Conservation (phyloP, 2,113 vertebrate species). For the Channa argus region DNA sequence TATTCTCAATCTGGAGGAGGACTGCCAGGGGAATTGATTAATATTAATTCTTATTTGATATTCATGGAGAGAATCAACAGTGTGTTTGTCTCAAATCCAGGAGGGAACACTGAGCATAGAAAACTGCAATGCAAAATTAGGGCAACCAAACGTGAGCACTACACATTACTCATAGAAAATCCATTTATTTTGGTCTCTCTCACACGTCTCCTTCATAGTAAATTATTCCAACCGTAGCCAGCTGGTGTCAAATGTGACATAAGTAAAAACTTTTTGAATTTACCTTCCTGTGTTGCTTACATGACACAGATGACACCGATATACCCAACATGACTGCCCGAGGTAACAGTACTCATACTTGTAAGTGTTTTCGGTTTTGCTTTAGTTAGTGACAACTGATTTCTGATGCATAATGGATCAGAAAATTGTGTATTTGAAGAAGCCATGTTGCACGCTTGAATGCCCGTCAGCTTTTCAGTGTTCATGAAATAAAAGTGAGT, state of each 20-base stretch:
- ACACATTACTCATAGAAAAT: slow-evolving; percentile 26
- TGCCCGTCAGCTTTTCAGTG: too few species aligned
- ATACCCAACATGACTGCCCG: background rate
- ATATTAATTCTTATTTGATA: slow-evolving; percentile 66
- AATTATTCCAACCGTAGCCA: too few species aligned
- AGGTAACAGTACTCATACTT: background rate
- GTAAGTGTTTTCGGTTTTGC: background rate
- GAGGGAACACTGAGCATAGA: slow-evolving; percentile 41
- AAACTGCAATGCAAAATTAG: slow-evolving; percentile 60
- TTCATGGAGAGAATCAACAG: slow-evolving; percentile 60
- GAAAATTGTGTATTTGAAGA: slow-evolving; percentile 12
- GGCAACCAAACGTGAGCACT: slow-evolving; percentile 32
- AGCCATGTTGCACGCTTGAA: background rate
- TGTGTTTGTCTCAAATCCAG: slow-evolving; percentile 52
- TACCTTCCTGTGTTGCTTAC: background rate
- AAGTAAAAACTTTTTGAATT: slow-evolving; percentile 4
- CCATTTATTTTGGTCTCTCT: slow-evolving; percentile 9
- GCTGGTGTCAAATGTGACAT: too few species aligned
- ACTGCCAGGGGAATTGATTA: slow-evolving; percentile 60
- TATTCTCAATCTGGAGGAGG: slow-evolving; percentile 27
- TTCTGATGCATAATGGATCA: slow-evolving; percentile 3
- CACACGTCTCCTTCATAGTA: background rate
- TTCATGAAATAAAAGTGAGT: background rate
- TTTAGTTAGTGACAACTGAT: background rate
- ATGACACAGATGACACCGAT: slow-evolving; percentile 1